Base-by-base conservation (phyloP, 2,797 vertebrate genomes). In the Aldrovandia affinis region DNA sequence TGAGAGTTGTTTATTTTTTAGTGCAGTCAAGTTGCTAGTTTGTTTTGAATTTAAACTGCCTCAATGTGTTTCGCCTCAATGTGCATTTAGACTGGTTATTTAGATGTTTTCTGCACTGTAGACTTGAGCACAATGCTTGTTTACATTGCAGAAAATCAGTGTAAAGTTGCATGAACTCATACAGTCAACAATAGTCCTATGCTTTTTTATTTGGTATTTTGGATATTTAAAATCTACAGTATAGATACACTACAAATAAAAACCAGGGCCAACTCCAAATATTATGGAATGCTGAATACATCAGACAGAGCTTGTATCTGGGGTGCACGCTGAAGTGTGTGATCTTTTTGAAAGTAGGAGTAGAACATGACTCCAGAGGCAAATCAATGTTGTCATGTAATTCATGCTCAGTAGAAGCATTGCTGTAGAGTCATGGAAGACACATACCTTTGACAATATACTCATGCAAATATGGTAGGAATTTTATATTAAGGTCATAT, bases 401-500 rank as follows among this genome's bases (percentile, higher is more conserved):
- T 70, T 44, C 44, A 25, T 44, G 20, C 39, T 20, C 7, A n/a
- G 61, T 30, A 1, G 61, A 39, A 39, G 15, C 33, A 70, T 5
- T 70, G 65, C 30, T 70, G 33, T 70, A 36, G 65, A 70, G 30
- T 10, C 28, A 65, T 70, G 65, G 14, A 39, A 30, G 33, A 36
- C 33, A 70, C 65, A 70, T 39, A 70, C 30, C 18, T 15, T 15
- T 36, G 65, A 70, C 36, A 39, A 39, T 70, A 70, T 36, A 70
- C 65, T 70, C 65, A n/a, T 70, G 36, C 6, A 28, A 30, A 63
- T 63, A 20, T 63, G 61, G 65, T 39, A 70, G 65, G 18, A 10
- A 70, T 70, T 70, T 70, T 70, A 70, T 36, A 70, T 70, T 70
- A 70, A 70, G 65, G 33, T 39, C 15, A 39, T 30, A 39, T 70